A percentile compares a stretch with the other conserved stretches of the same genome.
phyloP scores from a whole-genome alignment of 2,888 invertebrate genomes.

The Agrochola macilenta region DNA sequence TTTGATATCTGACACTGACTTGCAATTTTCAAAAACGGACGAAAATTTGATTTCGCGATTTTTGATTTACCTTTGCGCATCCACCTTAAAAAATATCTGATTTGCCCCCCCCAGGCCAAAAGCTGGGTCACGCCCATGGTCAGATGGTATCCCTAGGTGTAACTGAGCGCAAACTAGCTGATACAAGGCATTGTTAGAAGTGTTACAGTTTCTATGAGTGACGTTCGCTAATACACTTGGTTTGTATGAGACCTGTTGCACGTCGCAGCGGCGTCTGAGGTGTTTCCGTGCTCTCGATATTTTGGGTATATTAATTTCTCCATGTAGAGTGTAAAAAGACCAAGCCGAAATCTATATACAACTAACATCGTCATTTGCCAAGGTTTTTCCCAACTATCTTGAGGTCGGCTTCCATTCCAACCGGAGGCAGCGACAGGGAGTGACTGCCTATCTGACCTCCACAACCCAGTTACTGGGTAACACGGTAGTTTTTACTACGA shows the following conservation, averaged over 20 bases:
- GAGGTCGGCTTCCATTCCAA: too few relatives aligned
- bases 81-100: too few relatives aligned
- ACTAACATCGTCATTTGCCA: not conserved
- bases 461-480: too few relatives aligned
- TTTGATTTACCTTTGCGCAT: too few relatives aligned
- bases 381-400: too few relatives aligned
- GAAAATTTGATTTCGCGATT: too few relatives aligned
- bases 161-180: not conserved
- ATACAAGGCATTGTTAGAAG: not conserved
- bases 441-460: not conserved
- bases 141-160: too few relatives aligned
- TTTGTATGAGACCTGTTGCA: not conserved
- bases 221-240: not conserved
- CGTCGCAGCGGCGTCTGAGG: not conserved
- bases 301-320: not conserved
- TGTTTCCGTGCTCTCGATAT: not conserved
- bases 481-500: not conserved
- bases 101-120: too few relatives aligned
- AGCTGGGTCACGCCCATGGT: too few relatives aligned
- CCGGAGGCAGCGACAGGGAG: not conserved
- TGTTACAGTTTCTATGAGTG: not conserved
- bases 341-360: not conserved
- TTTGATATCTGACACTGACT: too few relatives aligned
- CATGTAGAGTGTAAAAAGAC: not conserved
- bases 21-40: too few relatives aligned